phyloP scores from a whole-genome alignment of 2,797 vertebrate species.

The Rhynchotus rufescens region DNA sequence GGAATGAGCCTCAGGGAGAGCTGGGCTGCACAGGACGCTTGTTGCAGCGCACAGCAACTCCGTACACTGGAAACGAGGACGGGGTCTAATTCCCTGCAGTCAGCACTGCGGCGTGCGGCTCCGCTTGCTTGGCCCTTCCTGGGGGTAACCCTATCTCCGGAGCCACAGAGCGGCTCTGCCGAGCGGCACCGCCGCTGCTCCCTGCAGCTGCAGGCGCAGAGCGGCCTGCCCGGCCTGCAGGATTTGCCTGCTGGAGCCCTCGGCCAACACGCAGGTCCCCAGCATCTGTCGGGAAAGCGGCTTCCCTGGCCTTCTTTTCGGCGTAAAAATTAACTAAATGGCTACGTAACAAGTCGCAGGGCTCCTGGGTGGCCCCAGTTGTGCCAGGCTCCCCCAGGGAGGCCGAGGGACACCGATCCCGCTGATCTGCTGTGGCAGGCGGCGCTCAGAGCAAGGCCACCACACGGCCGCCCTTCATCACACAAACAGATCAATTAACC shows the following conservation, averaged over 20 bases:
- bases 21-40: not conserved
- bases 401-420: not conserved
- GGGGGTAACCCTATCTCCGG: not conserved
- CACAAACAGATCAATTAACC: conserved; percentile 71
- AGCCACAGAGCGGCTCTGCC: not conserved
- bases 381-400: not conserved
- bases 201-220: conserved; percentile 8
- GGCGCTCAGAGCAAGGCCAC: conserved; percentile 52
- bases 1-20: not conserved
- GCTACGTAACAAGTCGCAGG: conserved; percentile 21
- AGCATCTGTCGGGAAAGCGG: not conserved
- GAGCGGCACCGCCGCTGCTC: not conserved
- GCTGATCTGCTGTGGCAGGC: conserved; percentile 61
- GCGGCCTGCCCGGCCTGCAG: not conserved
- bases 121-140: not conserved
- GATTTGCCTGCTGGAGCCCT: not conserved
- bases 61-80: not conserved
- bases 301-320: conserved; percentile 6
- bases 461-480: conserved; percentile 15
- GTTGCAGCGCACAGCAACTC: not conserved
- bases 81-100: not conserved
- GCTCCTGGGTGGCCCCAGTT: not conserved
- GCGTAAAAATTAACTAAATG: conserved; percentile 17
- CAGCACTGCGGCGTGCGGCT: not conserved
- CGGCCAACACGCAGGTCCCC: conserved; percentile 15